These are phyloP conservation scores for Gastracanthus pulcherrimus DNA, from an alignment of 2,888 invertebrate species.

Conservation along the genomic window DNA sequence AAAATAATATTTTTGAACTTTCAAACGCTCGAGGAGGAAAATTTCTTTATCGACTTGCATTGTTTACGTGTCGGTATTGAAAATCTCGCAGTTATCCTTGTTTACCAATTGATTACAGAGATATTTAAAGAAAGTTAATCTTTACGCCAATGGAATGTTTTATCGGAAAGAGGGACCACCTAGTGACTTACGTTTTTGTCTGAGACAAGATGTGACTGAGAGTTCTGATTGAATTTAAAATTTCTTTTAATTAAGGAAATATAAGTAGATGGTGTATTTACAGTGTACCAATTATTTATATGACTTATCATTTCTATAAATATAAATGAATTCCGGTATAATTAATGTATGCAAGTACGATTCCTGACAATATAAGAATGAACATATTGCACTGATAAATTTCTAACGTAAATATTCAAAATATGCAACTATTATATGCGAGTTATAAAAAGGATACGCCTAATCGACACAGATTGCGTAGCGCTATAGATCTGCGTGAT, in stretches of 20 bases:
- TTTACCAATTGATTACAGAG: conserved; percentile 44
- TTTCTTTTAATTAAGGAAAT: conserved; percentile 7
- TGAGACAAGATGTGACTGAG: conserved; percentile 60
- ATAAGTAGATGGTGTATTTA: background rate
- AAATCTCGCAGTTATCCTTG: conserved; percentile 33
- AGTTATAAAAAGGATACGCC: conserved; percentile 73
- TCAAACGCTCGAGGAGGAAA: too few relatives aligned
- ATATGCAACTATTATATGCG: conserved; percentile 1
- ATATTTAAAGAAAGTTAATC: conserved; percentile 1
- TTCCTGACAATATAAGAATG: background rate
- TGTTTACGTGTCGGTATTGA: background rate
- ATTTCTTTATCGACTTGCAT: conserved; percentile 43
- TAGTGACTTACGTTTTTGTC: conserved; percentile 63
- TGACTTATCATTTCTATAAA: background rate
- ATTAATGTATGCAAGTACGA: background rate
- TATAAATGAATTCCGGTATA: background rate
- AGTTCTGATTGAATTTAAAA: conserved; percentile 61
- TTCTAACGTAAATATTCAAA: background rate
- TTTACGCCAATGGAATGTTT: background rate
- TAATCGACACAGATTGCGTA: conserved; percentile 54
- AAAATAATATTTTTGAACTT: too few relatives aligned
- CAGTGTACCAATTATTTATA: too few relatives aligned
- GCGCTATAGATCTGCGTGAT: conserved; percentile 58
- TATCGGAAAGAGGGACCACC: background rate
- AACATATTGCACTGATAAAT: background rate